A percentile compares a stretch with the other conserved stretches of the same genome.
These are phyloP conservation scores for Lamproptera curius DNA, from an alignment of 2,888 invertebrate species.

Conservation along the genomic window DNA sequence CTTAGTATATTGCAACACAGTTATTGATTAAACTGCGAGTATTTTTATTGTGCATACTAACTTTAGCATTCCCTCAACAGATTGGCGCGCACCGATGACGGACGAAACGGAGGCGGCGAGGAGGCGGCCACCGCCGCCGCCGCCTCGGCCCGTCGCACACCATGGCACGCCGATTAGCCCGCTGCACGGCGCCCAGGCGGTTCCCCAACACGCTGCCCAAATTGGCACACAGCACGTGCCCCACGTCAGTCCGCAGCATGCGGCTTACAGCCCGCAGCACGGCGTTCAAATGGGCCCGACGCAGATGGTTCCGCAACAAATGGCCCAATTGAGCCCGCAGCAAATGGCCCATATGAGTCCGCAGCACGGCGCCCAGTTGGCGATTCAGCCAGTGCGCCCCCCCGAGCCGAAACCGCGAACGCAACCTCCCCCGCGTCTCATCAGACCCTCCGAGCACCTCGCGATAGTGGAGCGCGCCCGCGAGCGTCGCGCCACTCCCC, in stretches of 20 bases:
- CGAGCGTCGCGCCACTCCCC: conserved; percentile 47
- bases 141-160: conserved; percentile 56
- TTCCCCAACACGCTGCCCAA: conserved; percentile 10
- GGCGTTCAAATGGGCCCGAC: conserved; percentile 5
- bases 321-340: conserved; percentile 6
- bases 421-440: conserved; percentile 54
- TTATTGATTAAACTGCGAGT: too few species aligned
- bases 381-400: conserved; percentile 28
- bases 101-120: conserved; percentile 68
- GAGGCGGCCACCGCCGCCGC: conserved; percentile 56
- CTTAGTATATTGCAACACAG: too few species aligned
- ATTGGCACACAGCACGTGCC: conserved; percentile 15
- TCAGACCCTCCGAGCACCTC: conserved; percentile 66
- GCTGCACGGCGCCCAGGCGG: conserved; percentile 5
- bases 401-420: conserved; percentile 57
- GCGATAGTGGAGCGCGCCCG: conserved; percentile 37
- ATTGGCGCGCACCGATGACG: conserved; percentile 75
- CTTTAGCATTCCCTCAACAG: conserved; percentile 36
- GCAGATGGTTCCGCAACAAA: conserved; percentile 8
- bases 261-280: conserved; percentile 4
- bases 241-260: conserved; percentile 10
- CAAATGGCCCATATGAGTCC: conserved; percentile 4
- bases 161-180: conserved; percentile 10
- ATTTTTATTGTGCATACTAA: too few species aligned
- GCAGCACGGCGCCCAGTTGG: conserved; percentile 9